Conservation (phyloP, 2,797 vertebrate genomes). For the Notolabrus celidotus region DNA sequence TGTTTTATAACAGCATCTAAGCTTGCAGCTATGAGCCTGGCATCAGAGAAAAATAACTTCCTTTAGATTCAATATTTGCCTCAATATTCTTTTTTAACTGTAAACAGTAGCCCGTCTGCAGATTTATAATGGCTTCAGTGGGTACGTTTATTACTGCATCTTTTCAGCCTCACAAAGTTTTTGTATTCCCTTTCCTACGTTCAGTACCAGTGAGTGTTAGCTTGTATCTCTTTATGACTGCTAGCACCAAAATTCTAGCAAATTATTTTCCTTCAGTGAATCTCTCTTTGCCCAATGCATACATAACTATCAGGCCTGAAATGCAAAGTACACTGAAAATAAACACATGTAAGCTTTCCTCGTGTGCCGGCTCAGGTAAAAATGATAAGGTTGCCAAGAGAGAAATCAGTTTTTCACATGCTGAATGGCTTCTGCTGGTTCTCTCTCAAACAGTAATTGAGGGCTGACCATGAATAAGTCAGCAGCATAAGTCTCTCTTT, state of each 20-base stretch:
- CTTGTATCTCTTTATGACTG: constrained; percentile 20
- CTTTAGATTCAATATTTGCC: background rate
- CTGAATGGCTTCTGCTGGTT: constrained; percentile 16
- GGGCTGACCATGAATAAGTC: constrained; percentile 43
- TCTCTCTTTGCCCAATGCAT: background rate
- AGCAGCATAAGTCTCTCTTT: constrained; percentile 21
- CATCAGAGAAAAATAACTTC: background rate
- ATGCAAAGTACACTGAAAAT: constrained; percentile 12
- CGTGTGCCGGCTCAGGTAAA: constrained; percentile 11
- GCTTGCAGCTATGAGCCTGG: too few species aligned
- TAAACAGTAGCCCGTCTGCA: background rate
- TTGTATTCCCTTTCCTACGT: constrained; percentile 13
- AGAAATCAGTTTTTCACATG: background rate
- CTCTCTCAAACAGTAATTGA: constrained; percentile 37
- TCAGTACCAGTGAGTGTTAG: background rate
- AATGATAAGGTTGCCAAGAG: background rate
- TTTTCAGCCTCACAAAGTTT: constrained; percentile 13
- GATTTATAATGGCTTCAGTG: background rate
- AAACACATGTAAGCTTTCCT: constrained; percentile 3
- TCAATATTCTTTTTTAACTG: background rate
- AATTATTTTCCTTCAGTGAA: constrained; percentile 11
- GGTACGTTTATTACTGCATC: constrained; percentile 5
- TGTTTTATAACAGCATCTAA: too few species aligned
- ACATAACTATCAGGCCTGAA: background rate
- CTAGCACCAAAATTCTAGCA: constrained; percentile 14